Evolutionary conservation across 2,888 invertebrate species (phyloP).

Genomic region (Ophion ventricosus): DNA sequence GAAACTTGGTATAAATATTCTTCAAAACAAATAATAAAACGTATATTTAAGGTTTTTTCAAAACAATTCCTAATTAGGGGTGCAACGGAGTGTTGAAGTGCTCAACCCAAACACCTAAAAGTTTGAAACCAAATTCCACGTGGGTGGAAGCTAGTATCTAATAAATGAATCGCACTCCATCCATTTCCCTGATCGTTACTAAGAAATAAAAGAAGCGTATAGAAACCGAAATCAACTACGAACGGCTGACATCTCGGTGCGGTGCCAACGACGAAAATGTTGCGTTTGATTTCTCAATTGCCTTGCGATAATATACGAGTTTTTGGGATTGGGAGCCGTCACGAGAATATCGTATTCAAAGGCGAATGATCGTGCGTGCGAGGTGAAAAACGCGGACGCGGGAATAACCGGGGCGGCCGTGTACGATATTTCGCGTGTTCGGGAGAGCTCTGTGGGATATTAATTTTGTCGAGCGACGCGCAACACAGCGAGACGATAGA

Average conservation of each 20-base stretch:
- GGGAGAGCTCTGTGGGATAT: conserved; percentile 52
- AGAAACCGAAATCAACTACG: not conserved
- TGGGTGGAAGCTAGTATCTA: no score
- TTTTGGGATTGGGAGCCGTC: not conserved
- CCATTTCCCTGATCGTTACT: no score
- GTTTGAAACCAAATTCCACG: no score
- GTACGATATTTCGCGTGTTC: conserved; percentile 43
- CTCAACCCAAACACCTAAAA: no score
- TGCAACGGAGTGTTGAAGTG: no score
- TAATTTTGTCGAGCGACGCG: conserved; percentile 70
- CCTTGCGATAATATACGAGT: not conserved
- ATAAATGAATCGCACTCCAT: no score
- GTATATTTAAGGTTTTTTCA: no score
- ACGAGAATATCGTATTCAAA: conserved; percentile 43
- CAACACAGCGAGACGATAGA: conserved; percentile 57
- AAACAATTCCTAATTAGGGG: no score
- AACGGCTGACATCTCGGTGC: not conserved
- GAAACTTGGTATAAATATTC: no score
- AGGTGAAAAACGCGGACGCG: conserved; percentile 5
- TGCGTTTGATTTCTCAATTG: conserved; percentile 16
- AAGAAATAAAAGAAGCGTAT: not conserved
- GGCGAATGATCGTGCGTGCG: conserved; percentile 26
- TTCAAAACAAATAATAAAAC: no score
- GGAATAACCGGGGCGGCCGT: not conserved
- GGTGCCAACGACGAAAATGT: not conserved